These are phyloP conservation scores for Brachypalpus laphriformis DNA, from an alignment of 2,888 invertebrate species.

Conservation along the genomic window DNA sequence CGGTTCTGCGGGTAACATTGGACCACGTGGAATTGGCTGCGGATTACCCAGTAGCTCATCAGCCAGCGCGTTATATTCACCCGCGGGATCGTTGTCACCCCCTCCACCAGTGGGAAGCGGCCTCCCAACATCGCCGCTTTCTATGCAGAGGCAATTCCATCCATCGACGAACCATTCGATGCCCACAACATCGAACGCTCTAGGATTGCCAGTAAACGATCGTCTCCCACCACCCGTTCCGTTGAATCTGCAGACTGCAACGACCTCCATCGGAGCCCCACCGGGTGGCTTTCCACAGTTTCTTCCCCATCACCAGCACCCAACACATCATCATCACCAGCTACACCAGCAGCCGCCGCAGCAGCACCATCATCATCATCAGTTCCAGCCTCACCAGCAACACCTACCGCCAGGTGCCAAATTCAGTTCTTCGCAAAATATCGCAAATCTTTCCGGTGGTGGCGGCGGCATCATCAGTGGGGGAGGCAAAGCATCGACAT, in stretches of 20 bases:
- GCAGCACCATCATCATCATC: constrained; percentile 75
- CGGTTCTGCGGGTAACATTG: constrained; percentile 40
- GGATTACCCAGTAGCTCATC: constrained; percentile 80
- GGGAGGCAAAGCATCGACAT: constrained; percentile 77
- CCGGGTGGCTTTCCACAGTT: constrained; percentile 68
- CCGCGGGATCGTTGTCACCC: constrained; percentile 75
- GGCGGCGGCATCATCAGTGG: constrained; percentile 47
- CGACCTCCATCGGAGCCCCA: constrained; percentile 61
- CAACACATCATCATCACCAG: constrained; percentile 70
- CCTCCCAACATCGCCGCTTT: constrained; percentile 81
- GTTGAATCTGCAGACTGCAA: constrained; percentile 60
- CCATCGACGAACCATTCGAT: constrained; percentile 75
- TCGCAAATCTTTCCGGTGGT: constrained; percentile 51
- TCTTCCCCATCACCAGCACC: constrained; percentile 67
- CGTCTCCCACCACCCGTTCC: constrained; percentile 73
- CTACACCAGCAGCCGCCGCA: constrained; percentile 71
- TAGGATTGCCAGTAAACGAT: constrained; percentile 76
- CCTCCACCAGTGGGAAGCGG: constrained; percentile 71
- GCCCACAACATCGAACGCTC: constrained; percentile 77
- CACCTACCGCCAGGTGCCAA: constrained; percentile 76
- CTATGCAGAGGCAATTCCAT: constrained; percentile 80
- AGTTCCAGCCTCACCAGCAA: constrained; percentile 78
- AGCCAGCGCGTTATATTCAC: constrained; percentile 79
- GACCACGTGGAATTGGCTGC: constrained; percentile 34
- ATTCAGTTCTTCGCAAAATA: constrained; percentile 69